A percentile compares a stretch with the other conserved stretches of the same genome.
Evolutionary conservation across 37 sponge, comb jelly and placozoan species (phyloP).

Genomic region (Agelas oroides): DNA sequence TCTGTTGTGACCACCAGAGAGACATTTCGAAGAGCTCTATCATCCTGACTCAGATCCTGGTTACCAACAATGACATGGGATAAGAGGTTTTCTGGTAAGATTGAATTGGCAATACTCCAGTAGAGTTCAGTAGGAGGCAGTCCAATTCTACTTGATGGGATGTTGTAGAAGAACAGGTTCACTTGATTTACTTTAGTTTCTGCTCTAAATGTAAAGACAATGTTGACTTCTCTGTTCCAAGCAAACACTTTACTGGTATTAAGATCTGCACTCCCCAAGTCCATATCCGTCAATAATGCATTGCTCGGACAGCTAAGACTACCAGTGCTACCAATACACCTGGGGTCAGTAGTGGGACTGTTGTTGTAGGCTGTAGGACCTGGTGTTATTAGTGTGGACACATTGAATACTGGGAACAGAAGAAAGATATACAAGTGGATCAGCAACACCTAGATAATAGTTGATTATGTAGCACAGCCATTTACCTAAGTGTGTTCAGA

Average conservation of each 20-base stretch:
- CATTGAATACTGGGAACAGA: too few species aligned
- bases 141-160: conserved; percentile 52
- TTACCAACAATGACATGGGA: conserved; percentile 32
- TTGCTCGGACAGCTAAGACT: not conserved
- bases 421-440: too few species aligned
- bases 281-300: conserved; percentile 38
- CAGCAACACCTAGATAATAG: too few species aligned
- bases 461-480: too few species aligned
- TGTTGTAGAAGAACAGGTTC: conserved; percentile 66
- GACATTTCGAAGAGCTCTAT: conserved; percentile 36
- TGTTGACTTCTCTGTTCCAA: conserved; percentile 24
- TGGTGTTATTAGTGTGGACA: too few species aligned
- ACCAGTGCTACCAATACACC: too few species aligned
- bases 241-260: conserved; percentile 11
- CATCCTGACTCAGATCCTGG: conserved; percentile 27
- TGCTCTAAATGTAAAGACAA: not conserved
- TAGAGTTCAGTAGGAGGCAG: conserved; percentile 30
- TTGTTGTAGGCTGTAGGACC: too few species aligned
- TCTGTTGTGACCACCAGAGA: conserved; percentile 10
- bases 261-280: conserved; percentile 36
- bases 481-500: too few species aligned
- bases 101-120: not conserved
- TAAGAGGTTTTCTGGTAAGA: not conserved
- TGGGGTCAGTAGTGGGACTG: too few species aligned
- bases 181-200: conserved; percentile 1